phyloP scores from a whole-genome alignment of 2,113 vertebrate species.

The Leucopternis melanops region DNA sequence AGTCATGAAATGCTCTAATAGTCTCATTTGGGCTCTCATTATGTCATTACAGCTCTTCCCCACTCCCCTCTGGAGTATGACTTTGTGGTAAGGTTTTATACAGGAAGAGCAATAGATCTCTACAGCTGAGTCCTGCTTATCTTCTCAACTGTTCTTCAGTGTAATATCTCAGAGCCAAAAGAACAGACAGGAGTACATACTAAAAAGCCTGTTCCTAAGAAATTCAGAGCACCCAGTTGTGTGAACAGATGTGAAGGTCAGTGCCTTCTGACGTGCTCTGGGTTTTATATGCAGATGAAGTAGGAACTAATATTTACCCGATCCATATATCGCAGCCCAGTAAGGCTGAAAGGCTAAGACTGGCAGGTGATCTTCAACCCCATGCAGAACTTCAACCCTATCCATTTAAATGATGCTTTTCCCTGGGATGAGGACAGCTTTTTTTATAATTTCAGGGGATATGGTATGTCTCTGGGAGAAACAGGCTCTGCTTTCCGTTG shows the following conservation, averaged over 20 bases:
- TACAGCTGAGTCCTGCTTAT: neutral
- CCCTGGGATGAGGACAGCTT: neutral
- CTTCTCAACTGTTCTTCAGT: neutral
- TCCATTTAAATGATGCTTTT: neutral
- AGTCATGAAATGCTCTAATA: neutral
- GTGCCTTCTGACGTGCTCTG: rapidly evolving
- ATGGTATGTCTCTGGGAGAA: neutral
- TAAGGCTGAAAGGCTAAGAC: neutral
- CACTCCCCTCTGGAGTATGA: neutral
- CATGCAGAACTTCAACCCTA: neutral
- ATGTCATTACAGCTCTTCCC: neutral
- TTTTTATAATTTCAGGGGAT: neutral
- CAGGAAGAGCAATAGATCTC: neutral
- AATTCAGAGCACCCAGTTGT: neutral
- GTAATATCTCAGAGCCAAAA: neutral
- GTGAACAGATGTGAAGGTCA: neutral
- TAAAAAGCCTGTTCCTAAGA: neutral
- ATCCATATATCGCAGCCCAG: neutral
- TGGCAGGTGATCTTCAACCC: neutral
- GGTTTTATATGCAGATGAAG: neutral
- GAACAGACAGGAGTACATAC: neutral
- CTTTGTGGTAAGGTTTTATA: neutral
- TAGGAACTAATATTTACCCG: neutral
- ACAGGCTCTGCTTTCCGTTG: neutral
- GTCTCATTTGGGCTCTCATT: neutral